Conservation (phyloP, 2,113 vertebrate genomes). For the Ailuropoda melanoleuca region DNA sequence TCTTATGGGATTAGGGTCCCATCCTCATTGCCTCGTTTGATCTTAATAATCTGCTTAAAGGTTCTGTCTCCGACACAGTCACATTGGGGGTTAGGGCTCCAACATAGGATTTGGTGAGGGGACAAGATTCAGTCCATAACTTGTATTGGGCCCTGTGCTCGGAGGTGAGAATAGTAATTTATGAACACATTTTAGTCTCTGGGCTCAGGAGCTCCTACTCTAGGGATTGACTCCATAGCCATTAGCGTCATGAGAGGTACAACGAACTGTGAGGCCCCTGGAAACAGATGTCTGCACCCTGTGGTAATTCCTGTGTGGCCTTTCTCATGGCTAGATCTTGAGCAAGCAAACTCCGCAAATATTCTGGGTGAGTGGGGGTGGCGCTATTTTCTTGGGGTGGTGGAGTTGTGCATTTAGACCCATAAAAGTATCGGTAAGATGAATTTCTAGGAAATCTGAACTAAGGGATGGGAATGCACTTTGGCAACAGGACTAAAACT, state of each 20-base stretch:
- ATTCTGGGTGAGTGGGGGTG: not conserved
- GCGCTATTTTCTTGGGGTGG: not conserved
- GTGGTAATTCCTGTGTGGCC: not conserved
- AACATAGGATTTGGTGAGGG: not conserved
- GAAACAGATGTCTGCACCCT: not conserved
- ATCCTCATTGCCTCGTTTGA: not conserved
- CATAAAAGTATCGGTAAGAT: not conserved
- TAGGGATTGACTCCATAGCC: not conserved
- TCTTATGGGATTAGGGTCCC: not conserved
- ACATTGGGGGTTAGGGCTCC: not conserved
- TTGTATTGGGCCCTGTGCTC: not conserved
- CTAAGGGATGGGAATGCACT: not conserved
- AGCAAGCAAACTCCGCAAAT: not conserved
- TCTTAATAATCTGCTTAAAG: not conserved
- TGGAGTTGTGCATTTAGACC: not conserved
- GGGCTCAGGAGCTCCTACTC: not conserved
- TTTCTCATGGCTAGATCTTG: not conserved
- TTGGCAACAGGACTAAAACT: not conserved
- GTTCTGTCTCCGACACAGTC: not conserved
- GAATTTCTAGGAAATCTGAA: not conserved
- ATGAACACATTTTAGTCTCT: not conserved
- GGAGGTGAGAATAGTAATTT: not conserved
- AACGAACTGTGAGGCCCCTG: not conserved
- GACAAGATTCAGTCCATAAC: not conserved
- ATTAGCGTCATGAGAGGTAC: rapidly evolving